phyloP scores from a whole-genome alignment of 2,797 vertebrate species.

The Arctocebus calabarensis region DNA sequence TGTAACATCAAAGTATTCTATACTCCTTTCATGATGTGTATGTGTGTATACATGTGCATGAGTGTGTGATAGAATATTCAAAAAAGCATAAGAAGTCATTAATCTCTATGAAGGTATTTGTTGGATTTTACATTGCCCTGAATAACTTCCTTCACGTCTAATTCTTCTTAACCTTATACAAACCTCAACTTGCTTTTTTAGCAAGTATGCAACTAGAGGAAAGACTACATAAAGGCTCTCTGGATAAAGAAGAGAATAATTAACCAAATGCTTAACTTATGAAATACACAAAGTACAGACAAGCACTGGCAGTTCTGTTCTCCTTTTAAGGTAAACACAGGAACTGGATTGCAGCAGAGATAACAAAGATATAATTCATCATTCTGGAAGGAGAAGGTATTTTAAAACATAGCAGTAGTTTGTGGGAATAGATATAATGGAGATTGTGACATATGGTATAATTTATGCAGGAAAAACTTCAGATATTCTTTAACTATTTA shows the following conservation, averaged over 20 bases:
- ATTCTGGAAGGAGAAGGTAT: background rate
- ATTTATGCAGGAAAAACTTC: background rate
- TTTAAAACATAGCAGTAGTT: constrained; percentile 43
- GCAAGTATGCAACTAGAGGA: background rate
- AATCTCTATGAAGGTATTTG: background rate
- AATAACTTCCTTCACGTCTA: background rate
- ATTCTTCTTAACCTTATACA: background rate
- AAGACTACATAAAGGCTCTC: background rate
- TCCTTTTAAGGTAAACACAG: constrained; percentile 35
- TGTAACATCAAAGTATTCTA: background rate
- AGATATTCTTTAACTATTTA: background rate
- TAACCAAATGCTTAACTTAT: constrained; percentile 44
- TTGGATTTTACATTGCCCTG: background rate
- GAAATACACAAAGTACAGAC: background rate
- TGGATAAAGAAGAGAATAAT: constrained; percentile 34
- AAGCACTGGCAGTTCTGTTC: background rate
- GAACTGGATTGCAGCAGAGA: background rate
- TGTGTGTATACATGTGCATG: background rate
- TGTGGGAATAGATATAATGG: background rate
- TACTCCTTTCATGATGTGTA: background rate
- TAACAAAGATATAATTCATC: constrained; percentile 38
- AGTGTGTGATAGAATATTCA: background rate
- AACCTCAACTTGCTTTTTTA: constrained; percentile 27
- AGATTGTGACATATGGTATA: background rate
- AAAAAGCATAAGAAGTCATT: background rate